Conservation (phyloP, 2,797 vertebrate genomes). For the Buphagus erythrorhynchus region DNA sequence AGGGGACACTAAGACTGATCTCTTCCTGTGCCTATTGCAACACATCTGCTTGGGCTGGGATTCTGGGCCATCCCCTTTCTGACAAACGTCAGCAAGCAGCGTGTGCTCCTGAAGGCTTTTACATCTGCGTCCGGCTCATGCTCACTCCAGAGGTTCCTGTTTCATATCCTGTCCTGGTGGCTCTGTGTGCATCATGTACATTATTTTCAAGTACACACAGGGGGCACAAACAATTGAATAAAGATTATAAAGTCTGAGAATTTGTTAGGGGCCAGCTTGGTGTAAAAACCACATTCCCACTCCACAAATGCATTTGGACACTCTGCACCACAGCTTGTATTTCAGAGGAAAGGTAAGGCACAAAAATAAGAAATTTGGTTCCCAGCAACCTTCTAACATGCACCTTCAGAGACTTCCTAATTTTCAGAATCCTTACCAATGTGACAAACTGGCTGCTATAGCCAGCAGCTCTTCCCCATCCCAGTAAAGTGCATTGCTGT, state of each 20-base stretch:
- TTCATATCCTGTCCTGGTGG: constrained; percentile 44
- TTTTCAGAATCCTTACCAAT: neutral
- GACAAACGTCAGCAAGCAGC: constrained; percentile 15
- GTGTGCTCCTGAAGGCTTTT: neutral
- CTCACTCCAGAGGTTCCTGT: constrained; percentile 29
- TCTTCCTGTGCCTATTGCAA: constrained; percentile 49
- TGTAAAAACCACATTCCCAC: neutral
- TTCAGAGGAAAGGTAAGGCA: neutral
- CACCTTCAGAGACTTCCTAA: neutral
- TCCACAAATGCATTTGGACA: neutral
- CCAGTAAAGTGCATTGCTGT: neutral
- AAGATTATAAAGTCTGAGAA: neutral
- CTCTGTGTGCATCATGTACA: neutral
- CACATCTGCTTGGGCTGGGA: constrained; percentile 20
- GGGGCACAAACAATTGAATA: neutral
- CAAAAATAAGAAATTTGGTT: neutral
- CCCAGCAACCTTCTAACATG: neutral
- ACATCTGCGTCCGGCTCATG: neutral
- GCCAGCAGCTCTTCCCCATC: neutral
- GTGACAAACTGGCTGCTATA: neutral
- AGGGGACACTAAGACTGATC: neutral
- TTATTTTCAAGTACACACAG: neutral
- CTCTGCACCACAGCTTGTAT: neutral
- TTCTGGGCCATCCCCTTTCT: neutral
- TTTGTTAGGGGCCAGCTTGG: neutral